A percentile compares a stretch with the other conserved stretches of the same genome.
Conservation (phyloP, 2,888 invertebrate species). For the Xestia rhomboidea region DNA sequence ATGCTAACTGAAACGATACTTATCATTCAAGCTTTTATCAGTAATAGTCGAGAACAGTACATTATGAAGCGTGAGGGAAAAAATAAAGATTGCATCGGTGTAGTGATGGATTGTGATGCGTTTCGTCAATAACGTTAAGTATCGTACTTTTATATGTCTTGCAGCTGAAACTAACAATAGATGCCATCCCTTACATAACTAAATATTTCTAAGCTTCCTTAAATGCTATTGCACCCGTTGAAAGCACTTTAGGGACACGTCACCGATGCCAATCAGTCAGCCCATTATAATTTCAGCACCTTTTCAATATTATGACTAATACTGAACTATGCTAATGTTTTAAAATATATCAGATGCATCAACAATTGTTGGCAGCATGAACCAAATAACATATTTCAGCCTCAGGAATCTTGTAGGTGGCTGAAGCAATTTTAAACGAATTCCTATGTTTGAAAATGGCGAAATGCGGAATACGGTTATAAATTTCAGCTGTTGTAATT, state of each 20-base stretch:
- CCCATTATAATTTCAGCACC: constrained; percentile 17
- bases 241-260: not conserved
- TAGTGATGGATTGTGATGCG: constrained; percentile 42
- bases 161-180: constrained; percentile 2
- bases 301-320: constrained; percentile 37
- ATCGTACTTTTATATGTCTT: not conserved
- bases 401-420: constrained; percentile 70
- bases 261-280: constrained; percentile 15
- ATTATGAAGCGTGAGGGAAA: constrained; percentile 57
- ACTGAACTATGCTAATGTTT: constrained; percentile 23
- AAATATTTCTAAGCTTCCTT: not conserved
- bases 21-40: constrained; percentile 61
- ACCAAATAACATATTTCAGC: constrained; percentile 68
- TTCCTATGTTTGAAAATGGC: constrained; percentile 73
- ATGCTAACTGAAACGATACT: constrained; percentile 64
- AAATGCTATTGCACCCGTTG: not conserved
- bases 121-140: constrained; percentile 8
- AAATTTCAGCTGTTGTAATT: constrained; percentile 69
- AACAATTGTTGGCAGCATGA: constrained; percentile 61
- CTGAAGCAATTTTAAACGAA: constrained; percentile 74
- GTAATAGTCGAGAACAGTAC: constrained; percentile 41
- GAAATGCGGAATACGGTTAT: constrained; percentile 71
- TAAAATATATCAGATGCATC: constrained; percentile 53
- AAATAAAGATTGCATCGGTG: constrained; percentile 52
- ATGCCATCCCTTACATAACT: not conserved